Base-by-base conservation (phyloP, 2,797 vertebrate genomes). In the Liasis olivaceus region DNA sequence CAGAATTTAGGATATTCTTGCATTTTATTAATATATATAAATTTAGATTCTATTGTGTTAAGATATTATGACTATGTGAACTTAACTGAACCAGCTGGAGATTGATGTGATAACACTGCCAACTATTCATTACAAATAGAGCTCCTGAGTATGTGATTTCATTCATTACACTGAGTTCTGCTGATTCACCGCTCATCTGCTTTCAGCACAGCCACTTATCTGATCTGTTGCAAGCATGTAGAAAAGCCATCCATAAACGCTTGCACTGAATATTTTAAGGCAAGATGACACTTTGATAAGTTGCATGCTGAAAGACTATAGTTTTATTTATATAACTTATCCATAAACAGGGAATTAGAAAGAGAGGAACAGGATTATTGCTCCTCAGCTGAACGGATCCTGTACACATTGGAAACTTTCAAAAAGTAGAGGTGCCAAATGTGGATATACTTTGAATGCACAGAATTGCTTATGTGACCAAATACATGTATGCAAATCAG, bases 11-110 rank as follows among this genome's bases (percentile, higher is more conserved):
- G 72, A 81, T 81, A 47, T 81, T 47, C 72, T 47, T 81, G 36
- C 72, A 81, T 81, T 47, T 88, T 26, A 88, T 63, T 64, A 88
- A 90, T 81, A 81, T 81, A 81, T 77, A 77, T 59, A 60, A 90
- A 60, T 81, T 77, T 47, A 81, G 72, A 24, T 4, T 47, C 36
- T 47, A 81, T 20, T 81, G 36, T 81, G 72, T 47, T 47, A 77
- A 77, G 31, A 8, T 42, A 90, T 58, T 59, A 13, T 58, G 20
- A 56, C 31, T 59, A 36, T 69, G 14, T 89, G 66, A 56, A 89
- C 51, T 26, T 28, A 51, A 66, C 47, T 66, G 62, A 47, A n/a
- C 56, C 85, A 87, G 58, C n/a, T 42, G 26, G 26, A 88, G 24
- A 64, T 47, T 66, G 24, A 66, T 88, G 47, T 9, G 42, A 66